Conservation (phyloP, 2,113 vertebrate species). For the Dascyllus trimaculatus region DNA sequence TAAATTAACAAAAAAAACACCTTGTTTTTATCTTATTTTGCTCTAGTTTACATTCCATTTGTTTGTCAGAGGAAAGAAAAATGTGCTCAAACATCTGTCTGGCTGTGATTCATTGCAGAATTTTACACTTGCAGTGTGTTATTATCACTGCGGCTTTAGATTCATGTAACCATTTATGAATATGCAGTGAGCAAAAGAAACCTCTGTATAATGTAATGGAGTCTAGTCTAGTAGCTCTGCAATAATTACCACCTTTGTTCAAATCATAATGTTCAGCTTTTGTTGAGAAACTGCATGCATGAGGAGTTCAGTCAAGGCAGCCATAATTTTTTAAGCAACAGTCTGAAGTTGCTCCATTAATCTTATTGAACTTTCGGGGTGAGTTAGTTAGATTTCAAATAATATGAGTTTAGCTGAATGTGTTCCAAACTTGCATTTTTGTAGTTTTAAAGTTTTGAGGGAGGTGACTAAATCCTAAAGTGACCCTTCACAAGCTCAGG, state of each 20-base stretch:
- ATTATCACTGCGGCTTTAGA: constrained; percentile 7
- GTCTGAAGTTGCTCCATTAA: background rate
- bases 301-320: background rate
- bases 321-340: background rate
- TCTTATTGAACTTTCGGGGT: background rate
- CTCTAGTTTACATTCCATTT: background rate
- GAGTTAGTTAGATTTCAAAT: background rate
- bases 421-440: background rate
- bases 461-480: background rate
- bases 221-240: constrained; percentile 14
- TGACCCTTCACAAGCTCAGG: background rate
- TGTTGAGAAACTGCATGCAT: constrained; percentile 10
- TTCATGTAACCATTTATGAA: constrained; percentile 15
- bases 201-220: constrained; percentile 24
- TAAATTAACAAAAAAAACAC: background rate
- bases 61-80: background rate
- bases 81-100: background rate
- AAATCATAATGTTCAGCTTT: constrained; percentile 36
- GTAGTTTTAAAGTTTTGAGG: background rate
- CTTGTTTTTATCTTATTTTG: background rate
- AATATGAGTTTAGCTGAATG: background rate
- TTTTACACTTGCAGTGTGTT: background rate
- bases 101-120: background rate
- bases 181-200: constrained; percentile 13
- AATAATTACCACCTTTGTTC: constrained; percentile 46